Evolutionary conservation across 2,888 invertebrate genomes (phyloP).

Genomic region (Callosobruchus maculatus): DNA sequence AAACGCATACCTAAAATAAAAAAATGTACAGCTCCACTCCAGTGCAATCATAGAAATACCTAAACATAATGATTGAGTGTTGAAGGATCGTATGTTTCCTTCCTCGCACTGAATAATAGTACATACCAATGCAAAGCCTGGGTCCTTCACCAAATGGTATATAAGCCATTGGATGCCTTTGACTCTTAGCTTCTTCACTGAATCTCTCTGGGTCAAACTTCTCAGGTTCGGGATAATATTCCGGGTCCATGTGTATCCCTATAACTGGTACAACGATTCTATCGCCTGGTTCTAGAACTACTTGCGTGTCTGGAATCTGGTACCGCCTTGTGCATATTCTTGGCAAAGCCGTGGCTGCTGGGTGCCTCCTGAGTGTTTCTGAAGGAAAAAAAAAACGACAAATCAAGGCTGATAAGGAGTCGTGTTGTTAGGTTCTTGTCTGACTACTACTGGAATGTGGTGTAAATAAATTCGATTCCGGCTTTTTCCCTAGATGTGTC

Average conservation of each 20-base stretch:
- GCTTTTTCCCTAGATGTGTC: too few relatives aligned
- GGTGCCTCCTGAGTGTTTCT: conserved; percentile 19
- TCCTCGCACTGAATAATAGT: too few relatives aligned
- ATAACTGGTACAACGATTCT: conserved; percentile 21
- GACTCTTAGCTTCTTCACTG: conserved; percentile 51
- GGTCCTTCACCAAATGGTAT: conserved; percentile 57
- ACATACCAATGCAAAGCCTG: conserved; percentile 53
- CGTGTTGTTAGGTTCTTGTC: background rate
- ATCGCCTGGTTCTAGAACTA: conserved; percentile 14
- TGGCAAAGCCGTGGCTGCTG: conserved; percentile 20
- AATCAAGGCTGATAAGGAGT: background rate
- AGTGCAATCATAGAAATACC: too few relatives aligned
- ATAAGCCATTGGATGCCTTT: conserved; percentile 45
- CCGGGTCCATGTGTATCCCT: conserved; percentile 28
- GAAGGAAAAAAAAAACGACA: conserved; percentile 8
- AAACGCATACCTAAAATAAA: conserved; percentile 25
- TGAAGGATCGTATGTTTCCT: too few relatives aligned
- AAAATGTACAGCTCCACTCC: too few relatives aligned
- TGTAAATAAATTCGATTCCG: too few relatives aligned
- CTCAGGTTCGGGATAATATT: conserved; percentile 53
- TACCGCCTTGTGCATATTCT: conserved; percentile 26
- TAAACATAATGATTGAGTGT: too few relatives aligned
- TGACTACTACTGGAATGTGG: too few relatives aligned
- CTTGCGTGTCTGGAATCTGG: conserved; percentile 23
- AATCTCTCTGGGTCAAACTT: conserved; percentile 61